Conservation (phyloP, 1,140 invertebrate genomes). For the Lordiphosa mommai region DNA sequence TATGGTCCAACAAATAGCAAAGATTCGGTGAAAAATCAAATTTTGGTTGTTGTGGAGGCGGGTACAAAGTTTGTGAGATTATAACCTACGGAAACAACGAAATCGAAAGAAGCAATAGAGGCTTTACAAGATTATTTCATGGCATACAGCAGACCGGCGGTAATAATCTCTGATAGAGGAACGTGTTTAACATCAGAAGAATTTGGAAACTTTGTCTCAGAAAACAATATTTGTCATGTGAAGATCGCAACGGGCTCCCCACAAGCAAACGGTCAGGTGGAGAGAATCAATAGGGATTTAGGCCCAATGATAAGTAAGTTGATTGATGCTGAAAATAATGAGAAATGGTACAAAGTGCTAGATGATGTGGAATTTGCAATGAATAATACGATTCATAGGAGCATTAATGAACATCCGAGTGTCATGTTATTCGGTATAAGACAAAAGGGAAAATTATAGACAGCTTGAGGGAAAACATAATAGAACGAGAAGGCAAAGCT, state of each 20-base stretch:
- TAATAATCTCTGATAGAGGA: no score
- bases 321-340: not conserved
- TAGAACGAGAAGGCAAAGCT: no score
- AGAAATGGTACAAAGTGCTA: not conserved
- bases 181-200: no score
- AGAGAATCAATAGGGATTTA: not conserved
- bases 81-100: not conserved
- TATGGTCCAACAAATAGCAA: not conserved
- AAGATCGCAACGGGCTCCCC: not conserved
- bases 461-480: no score
- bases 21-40: not conserved
- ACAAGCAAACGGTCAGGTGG: not conserved
- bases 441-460: not conserved
- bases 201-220: no score
- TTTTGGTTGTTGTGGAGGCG: no score
- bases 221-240: not conserved
- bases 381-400: slow-evolving; percentile 1
- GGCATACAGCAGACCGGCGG: no score
- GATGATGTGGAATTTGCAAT: not conserved
- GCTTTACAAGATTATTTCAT: not conserved
- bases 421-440: not conserved
- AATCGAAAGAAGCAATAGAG: not conserved
- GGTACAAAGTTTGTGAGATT: no score
- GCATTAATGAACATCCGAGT: slow-evolving; percentile 1
- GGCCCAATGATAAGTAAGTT: not conserved